Conservation (phyloP, 2,797 vertebrate species). For the Carapus acus region DNA sequence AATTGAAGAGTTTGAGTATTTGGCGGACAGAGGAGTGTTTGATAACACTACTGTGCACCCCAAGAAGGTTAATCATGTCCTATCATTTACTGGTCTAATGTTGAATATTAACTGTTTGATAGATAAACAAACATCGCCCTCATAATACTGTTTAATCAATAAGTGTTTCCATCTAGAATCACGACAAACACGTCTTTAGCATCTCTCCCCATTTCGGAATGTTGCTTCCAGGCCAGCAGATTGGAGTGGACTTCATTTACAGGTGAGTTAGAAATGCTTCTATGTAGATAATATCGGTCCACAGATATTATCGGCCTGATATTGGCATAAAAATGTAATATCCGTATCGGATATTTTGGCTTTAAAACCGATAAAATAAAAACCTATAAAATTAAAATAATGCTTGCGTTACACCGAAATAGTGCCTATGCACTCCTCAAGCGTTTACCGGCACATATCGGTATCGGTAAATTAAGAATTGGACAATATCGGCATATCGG, state of each 20-base stretch:
- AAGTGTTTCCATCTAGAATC: constrained; percentile 40
- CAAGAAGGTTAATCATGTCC: constrained; percentile 70
- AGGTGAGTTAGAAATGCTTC: constrained; percentile 69
- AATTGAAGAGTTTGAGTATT: constrained; percentile 80
- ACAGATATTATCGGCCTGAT: too few species aligned
- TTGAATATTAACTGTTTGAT: background rate
- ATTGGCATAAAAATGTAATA: too few species aligned
- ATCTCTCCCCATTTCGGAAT: constrained; percentile 78
- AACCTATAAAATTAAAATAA: too few species aligned
- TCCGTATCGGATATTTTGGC: too few species aligned
- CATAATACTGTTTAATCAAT: background rate
- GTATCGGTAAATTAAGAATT: too few species aligned
- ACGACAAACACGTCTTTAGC: constrained; percentile 80
- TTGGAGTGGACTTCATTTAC: constrained; percentile 77
- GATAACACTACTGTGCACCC: constrained; percentile 75
- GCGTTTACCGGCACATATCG: too few species aligned
- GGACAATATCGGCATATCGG: too few species aligned
- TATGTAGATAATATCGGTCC: too few species aligned
- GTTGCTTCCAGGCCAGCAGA: constrained; percentile 79
- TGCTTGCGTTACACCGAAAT: too few species aligned
- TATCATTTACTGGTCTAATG: background rate
- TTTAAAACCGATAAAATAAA: too few species aligned
- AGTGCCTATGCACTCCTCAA: too few species aligned
- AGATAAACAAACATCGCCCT: background rate
- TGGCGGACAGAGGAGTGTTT: constrained; percentile 79